Evolutionary conservation across 2,797 vertebrate species (phyloP), one percentile per base, ranked within the genome.

Genomic region (Darevskia mixta): DNA sequence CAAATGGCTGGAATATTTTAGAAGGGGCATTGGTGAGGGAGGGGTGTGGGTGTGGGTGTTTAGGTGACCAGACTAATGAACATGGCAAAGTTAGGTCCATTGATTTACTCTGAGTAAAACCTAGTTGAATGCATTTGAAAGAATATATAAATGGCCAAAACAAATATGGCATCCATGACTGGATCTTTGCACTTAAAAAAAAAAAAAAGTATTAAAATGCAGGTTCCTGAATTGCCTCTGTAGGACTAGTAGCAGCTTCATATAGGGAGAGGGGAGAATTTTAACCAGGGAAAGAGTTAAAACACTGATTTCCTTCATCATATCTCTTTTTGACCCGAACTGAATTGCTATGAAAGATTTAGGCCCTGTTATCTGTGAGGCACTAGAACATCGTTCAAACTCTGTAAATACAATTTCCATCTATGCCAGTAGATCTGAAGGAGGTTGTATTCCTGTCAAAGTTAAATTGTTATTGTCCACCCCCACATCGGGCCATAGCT

Each of bases 371-470:
- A 15, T 23, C 38, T 45, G 25, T n/a, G 18, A 66, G 61, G 38
- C 29, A 10, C 32, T 41, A 43, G 38, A 23, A 38, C 38, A 32
- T 67, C 10, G 6, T 7, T 45, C 84, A 86, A 7, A 49, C 38
- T 38, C 72, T 85, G 49, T 49, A 49, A 38, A 61, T 85, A n/a
- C 55, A 41, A 41, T 78, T 86, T 67, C 6, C 8, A 69, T 35
- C 73, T 64, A 43, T 38, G 55, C 78, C 67, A 89, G 89, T 76
- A 75, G 49, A 67, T 77, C 9, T 85, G 61, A 49, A 92, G 41
- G 11, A 86, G 32, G 8, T 76, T 55, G 76, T 89, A 69, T 25
- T 29, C 86, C 10, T 41, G 43, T 27, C 32, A 69, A 80, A 88
- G 3, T 77, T 71, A 76, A 90, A 66, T 18, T 79, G 90, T 13